Evolutionary conservation across 2,888 invertebrate species (phyloP), one percentile per base, ranked within the genome.

Genomic region (Gonocerus acuteangulatus): DNA sequence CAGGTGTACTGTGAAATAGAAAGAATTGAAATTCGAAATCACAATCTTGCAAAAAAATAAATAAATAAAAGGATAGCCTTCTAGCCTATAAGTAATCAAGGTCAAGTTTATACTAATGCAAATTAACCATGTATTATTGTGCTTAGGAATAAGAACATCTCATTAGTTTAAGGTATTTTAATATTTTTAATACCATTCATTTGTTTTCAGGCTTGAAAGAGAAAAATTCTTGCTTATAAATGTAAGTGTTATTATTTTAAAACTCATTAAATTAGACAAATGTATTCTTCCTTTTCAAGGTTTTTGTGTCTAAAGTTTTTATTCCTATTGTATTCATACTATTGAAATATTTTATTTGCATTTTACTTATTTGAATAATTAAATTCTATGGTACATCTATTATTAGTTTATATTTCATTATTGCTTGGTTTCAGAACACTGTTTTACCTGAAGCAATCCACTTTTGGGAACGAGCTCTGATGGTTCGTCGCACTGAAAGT

Each of bases 401-500:
- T n/a, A n/a, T n/a, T n/a, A n/a, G n/a, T n/a, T n/a, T n/a, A n/a
- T n/a, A n/a, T n/a, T n/a, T n/a, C n/a, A n/a, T n/a, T n/a, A n/a
- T n/a, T n/a, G n/a, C n/a, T n/a, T n/a, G n/a, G 64, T 79, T 78
- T 47, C 78, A 90, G 89, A 86, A 90, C 71, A 90, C 90, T 52
- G 88, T 95, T 66, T 75, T 95, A 68, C 92, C 94, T 0, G 85
- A 90, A 73, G 95, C 95, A 45, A 90, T 95, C 1, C 83, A 85
- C 68, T 96, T 92, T 77, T 95, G 95, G 95, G 89, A 95, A 73
- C 82, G 85, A 72, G 92, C 95, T 0, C 78, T 96, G 61, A 87
- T 86, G 80, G 94, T 95, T 1, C 81, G 93, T 56, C 86, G 88
- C 74, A 90, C 93, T 2, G 86, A 85, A 66, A 86, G 84, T 61